These are phyloP conservation scores for Natrix natrix DNA, from an alignment of 2,797 vertebrate genomes.

Conservation along the genomic window DNA sequence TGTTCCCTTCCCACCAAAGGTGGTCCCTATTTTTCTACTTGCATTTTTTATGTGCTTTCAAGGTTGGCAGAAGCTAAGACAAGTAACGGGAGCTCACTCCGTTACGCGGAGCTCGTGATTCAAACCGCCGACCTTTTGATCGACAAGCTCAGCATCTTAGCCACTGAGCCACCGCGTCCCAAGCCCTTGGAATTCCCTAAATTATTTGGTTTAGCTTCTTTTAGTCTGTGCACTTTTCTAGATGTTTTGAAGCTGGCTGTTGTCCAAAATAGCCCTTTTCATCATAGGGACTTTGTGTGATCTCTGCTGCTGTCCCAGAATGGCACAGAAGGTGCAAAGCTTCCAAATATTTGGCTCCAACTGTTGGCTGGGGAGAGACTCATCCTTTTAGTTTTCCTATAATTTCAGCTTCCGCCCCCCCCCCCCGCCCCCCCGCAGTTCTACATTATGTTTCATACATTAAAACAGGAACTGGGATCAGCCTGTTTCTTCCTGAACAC, in stretches of 20 bases:
- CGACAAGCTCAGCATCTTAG: no score
- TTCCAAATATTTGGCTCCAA: not conserved
- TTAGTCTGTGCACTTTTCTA: not conserved
- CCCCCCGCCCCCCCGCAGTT: no score
- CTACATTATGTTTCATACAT: not conserved
- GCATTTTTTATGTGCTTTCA: no score
- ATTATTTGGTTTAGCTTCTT: not conserved
- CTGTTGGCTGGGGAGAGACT: not conserved
- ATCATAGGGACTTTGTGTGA: not conserved
- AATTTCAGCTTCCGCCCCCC: not conserved
- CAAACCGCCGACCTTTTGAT: no score
- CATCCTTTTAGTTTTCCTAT: not conserved
- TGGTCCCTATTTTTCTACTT: no score
- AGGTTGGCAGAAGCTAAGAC: no score
- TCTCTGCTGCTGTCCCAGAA: not conserved
- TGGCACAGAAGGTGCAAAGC: not conserved
- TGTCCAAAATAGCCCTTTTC: not conserved
- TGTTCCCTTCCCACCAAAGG: no score
- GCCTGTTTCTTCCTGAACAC: not conserved
- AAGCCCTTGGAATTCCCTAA: not conserved
- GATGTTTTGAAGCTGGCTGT: not conserved
- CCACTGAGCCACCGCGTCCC: no score
- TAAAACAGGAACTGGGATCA: not conserved
- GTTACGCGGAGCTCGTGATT: no score
- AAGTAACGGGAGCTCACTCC: no score